Evolutionary conservation across 2,797 vertebrate genomes (phyloP).

Genomic region (Heliangelus exortis): DNA sequence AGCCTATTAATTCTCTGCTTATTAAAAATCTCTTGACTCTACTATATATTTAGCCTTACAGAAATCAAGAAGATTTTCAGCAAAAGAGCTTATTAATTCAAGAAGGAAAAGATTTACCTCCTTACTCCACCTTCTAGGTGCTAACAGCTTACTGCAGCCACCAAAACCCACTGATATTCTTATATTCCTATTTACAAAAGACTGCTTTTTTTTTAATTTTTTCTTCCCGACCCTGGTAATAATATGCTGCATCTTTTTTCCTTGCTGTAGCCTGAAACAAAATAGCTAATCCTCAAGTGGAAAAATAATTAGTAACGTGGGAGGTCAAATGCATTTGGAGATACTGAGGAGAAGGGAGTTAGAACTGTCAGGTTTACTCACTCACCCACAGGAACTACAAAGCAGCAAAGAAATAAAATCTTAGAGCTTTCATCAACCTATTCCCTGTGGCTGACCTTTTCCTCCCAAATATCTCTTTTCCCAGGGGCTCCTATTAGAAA

Average conservation of each 20-base stretch:
- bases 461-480: neutral
- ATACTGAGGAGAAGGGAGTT: slow-evolving; percentile 56
- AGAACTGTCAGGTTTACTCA: slow-evolving; percentile 65
- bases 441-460: slow-evolving; percentile 28
- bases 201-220: neutral
- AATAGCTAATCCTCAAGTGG: slow-evolving; percentile 50
- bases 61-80: neutral
- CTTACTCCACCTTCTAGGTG: neutral
- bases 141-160: neutral
- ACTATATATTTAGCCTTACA: neutral
- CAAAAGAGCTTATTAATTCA: neutral
- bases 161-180: neutral
- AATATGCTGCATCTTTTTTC: slow-evolving; percentile 1
- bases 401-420: slow-evolving; percentile 57
- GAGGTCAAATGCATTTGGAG: slow-evolving; percentile 55
- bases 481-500: slow-evolving; percentile 48
- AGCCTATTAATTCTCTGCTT: neutral
- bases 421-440: slow-evolving; percentile 46
- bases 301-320: slow-evolving; percentile 69
- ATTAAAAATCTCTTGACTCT: neutral
- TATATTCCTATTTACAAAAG: neutral
- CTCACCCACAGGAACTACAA: slow-evolving; percentile 66
- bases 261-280: slow-evolving; percentile 47
- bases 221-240: neutral
- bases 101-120: neutral